Evolutionary conservation across 2,888 invertebrate genomes (phyloP), one percentile per base, ranked within the genome.

Genomic region (Nephrotoma appendiculata): DNA sequence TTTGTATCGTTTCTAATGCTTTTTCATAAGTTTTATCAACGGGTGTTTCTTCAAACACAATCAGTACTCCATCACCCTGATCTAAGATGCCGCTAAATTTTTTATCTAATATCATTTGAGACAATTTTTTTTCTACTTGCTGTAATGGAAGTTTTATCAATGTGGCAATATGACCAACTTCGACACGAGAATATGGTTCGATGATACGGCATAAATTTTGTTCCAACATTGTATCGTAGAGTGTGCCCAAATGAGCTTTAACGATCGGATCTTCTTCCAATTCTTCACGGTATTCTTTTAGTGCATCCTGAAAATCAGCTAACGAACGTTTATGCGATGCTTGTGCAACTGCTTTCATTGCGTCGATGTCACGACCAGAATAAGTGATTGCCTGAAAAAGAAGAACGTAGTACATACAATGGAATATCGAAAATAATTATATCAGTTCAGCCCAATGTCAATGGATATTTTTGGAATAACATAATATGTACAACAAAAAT

Each of bases 81-180:
- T 99, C 99, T 89, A 99, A 93, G 89, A 99, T 99, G 41, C 99
- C 99, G 92, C 96, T 95, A 89, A 99, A 95, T 92, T 99, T 99
- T 90, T 98, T 98, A 92, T 99, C 99, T 91, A 99, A 93, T 91
- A 99, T 99, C 99, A 99, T 99, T 92, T 99, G 99, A 86, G 99
- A 99, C 87, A 99, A 93, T 92, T 99, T 99, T 93, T 98, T 98
- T 92, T 99, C 99, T 86, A 99, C 99, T 92, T 96, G 94, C 85
- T 96, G 93, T 94, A 97, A 95, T 11, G 97, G 96, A 88, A 99
- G 93, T 89, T 97, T 96, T 92, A 99, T 99, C 89, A 96, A 95
- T 89, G 96, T 95, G 42, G 98, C 97, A 89, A 99, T 96, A 92
- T 98, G 98, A 88, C 96, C 95, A 6, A 92, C 91, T 94, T 99